phyloP scores from a whole-genome alignment of 2,888 invertebrate genomes.

The Tuta absoluta region DNA sequence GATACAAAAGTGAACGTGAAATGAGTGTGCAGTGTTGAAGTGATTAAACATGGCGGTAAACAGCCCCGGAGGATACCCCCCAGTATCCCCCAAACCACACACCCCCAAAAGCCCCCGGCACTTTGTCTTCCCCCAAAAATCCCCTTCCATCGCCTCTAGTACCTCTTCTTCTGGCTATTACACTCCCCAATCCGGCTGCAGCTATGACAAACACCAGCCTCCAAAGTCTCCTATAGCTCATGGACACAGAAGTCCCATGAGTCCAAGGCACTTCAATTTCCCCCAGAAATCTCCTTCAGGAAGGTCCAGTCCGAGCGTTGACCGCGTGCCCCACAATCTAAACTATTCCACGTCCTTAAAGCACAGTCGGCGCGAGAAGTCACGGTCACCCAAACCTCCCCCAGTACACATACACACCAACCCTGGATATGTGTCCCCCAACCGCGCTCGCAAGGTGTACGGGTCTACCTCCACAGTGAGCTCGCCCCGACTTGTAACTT shows the following conservation, averaged over 20 bases:
- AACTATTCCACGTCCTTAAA: slow-evolving; percentile 72
- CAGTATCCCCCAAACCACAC: slow-evolving; percentile 79
- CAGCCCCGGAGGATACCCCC: slow-evolving; percentile 80
- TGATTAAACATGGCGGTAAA: slow-evolving; percentile 78
- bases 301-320: slow-evolving; percentile 67
- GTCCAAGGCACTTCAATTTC: slow-evolving; percentile 82
- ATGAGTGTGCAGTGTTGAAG: slow-evolving; percentile 54
- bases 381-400: slow-evolving; percentile 73
- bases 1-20: slow-evolving; percentile 43
- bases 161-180: slow-evolving; percentile 80
- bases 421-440: slow-evolving; percentile 82
- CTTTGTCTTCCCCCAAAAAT: slow-evolving; percentile 78
- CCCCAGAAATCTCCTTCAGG: slow-evolving; percentile 74
- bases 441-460: slow-evolving; percentile 67
- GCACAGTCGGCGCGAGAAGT: slow-evolving; percentile 68
- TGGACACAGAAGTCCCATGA: slow-evolving; percentile 81
- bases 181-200: slow-evolving; percentile 78
- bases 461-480: slow-evolving; percentile 73
- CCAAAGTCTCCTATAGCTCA: slow-evolving; percentile 79
- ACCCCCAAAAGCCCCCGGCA: slow-evolving; percentile 81
- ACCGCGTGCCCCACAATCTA: slow-evolving; percentile 56
- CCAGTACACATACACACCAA: slow-evolving; percentile 83
- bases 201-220: slow-evolving; percentile 71
- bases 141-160: slow-evolving; percentile 77
- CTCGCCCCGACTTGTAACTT: slow-evolving; percentile 68